Evolutionary conservation across 1,140 invertebrate genomes (phyloP).

Genomic region (Aricia agestis): DNA sequence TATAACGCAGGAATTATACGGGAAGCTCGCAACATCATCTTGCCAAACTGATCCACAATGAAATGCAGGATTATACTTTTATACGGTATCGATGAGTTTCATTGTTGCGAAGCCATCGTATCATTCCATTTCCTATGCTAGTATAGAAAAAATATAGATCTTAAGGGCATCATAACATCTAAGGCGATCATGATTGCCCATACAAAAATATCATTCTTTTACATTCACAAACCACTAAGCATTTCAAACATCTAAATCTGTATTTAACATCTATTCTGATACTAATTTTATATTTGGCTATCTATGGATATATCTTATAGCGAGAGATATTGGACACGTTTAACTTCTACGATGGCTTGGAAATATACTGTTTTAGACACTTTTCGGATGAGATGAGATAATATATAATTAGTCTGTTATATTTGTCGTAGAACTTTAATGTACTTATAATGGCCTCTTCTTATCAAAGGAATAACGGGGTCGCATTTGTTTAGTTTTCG

Average conservation of each 20-base stretch:
- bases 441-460: background rate
- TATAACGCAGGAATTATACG: slow-evolving; percentile 17
- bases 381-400: background rate
- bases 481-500: background rate
- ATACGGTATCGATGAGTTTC: background rate
- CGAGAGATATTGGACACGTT: background rate
- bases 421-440: too few relatives aligned
- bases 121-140: background rate
- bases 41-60: background rate
- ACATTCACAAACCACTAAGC: slow-evolving; percentile 63
- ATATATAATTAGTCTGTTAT: too few relatives aligned
- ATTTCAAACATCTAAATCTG: slow-evolving; percentile 38
- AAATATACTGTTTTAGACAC: background rate
- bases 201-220: slow-evolving; percentile 74
- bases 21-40: background rate
- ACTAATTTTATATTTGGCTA: slow-evolving; percentile 17
- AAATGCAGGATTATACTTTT: too few relatives aligned
- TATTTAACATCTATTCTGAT: slow-evolving; percentile 24
- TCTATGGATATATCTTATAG: slow-evolving; percentile 21
- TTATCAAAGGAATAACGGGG: background rate
- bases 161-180: slow-evolving; percentile 13
- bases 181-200: slow-evolving; percentile 34
- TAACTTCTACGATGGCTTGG: background rate
- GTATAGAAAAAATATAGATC: slow-evolving; percentile 14
- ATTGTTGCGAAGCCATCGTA: slow-evolving; percentile 4